Evolutionary conservation across 2,797 vertebrate species (phyloP).

Genomic region (Hydrophis major): DNA sequence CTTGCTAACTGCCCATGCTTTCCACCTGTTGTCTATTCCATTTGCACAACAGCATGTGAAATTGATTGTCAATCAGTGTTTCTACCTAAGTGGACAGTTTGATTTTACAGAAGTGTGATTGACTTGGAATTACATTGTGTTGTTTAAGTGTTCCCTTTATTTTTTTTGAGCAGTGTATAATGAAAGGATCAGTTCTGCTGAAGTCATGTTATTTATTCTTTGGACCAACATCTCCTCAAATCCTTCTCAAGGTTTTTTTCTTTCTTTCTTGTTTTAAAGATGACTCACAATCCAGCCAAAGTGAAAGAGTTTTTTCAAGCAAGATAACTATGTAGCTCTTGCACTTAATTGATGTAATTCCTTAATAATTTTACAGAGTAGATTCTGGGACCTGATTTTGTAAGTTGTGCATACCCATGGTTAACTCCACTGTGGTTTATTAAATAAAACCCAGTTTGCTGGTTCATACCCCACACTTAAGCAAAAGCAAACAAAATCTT

Average conservation of each 20-base stretch:
- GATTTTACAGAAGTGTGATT: too few species aligned
- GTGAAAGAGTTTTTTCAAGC: neutral
- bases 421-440: neutral
- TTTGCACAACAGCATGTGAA: too few species aligned
- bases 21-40: too few species aligned
- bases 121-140: too few species aligned
- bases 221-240: neutral
- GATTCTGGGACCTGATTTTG: neutral
- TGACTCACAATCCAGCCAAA: neutral
- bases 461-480: neutral
- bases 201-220: neutral
- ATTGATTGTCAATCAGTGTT: too few species aligned
- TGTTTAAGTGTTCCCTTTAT: too few species aligned
- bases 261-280: neutral
- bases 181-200: neutral
- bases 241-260: neutral
- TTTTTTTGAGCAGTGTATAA: neutral
- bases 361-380: neutral
- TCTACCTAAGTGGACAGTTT: too few species aligned
- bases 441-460: neutral
- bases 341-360: neutral
- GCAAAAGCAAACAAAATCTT: neutral
- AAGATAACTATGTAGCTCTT: too few species aligned
- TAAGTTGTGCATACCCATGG: neutral
- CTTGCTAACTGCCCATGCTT: too few species aligned